Percentiles rank a stretch among this genome's conserved stretches.
phyloP scores from a whole-genome alignment of 2,797 vertebrate species.

The Sorex maritimensis region DNA sequence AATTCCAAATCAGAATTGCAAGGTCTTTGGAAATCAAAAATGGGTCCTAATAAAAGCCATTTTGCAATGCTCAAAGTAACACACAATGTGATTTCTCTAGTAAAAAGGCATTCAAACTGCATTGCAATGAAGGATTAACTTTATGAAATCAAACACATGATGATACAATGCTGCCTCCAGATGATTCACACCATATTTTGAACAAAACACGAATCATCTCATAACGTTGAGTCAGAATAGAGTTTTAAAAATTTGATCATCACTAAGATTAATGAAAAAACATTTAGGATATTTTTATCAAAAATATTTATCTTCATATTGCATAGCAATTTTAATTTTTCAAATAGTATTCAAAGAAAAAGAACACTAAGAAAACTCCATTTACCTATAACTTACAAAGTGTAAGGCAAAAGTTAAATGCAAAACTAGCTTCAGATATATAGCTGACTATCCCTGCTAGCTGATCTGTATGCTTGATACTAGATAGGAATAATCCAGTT shows the following conservation, averaged over 20 bases:
- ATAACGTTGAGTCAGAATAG: slow-evolving; percentile 35
- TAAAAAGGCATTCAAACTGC: slow-evolving; percentile 2
- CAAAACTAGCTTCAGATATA: not conserved
- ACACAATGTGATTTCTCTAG: not conserved
- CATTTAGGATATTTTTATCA: not conserved
- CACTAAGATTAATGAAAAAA: slow-evolving; percentile 2
- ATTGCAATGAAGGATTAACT: slow-evolving; percentile 9
- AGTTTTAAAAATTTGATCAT: slow-evolving; percentile 14
- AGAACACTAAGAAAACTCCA: not conserved
- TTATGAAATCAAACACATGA: slow-evolving; percentile 32
- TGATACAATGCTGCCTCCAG: not conserved
- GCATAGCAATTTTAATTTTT: not conserved
- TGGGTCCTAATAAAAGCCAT: not conserved
- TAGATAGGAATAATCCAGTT: not conserved
- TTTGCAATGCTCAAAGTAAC: slow-evolving; percentile 41
- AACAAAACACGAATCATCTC: not conserved
- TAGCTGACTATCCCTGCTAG: not conserved
- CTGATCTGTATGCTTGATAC: not conserved
- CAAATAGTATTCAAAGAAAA: slow-evolving; percentile 60
- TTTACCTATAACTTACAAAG: not conserved
- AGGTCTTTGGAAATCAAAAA: slow-evolving; percentile 44
- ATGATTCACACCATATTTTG: not conserved
- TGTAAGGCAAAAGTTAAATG: not conserved
- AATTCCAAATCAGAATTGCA: slow-evolving; percentile 27
- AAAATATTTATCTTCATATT: not conserved